A percentile compares a stretch with the other conserved stretches of the same genome.
Conservation (phyloP, 2,797 vertebrate genomes). For the Cossypha heuglini region DNA sequence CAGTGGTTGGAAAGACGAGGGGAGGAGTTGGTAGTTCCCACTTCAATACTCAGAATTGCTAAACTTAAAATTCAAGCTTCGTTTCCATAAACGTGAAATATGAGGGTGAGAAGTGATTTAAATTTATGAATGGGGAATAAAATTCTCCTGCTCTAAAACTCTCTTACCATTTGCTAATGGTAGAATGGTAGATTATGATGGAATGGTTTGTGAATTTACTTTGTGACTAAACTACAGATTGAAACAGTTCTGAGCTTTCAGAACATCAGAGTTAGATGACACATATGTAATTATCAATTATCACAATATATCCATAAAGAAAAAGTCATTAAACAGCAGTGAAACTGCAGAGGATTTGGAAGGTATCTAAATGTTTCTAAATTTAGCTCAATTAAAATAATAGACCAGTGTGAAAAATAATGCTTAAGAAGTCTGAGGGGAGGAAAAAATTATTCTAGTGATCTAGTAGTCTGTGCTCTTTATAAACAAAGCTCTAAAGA, state of each 20-base stretch:
- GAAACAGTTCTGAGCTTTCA: slow-evolving; percentile 10
- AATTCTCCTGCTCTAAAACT: not conserved
- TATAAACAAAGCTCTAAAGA: slow-evolving; percentile 50
- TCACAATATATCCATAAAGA: not conserved
- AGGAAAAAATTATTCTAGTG: not conserved
- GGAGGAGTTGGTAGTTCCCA: not conserved
- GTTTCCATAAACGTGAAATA: slow-evolving; percentile 1
- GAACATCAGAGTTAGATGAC: not conserved
- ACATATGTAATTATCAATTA: slow-evolving; percentile 9
- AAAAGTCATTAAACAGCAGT: slow-evolving; percentile 9
- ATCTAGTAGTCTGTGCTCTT: not conserved
- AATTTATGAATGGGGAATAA: slow-evolving; percentile 36
- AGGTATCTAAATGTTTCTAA: not conserved
- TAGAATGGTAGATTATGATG: not conserved
- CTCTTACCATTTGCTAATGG: not conserved
- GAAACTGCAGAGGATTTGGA: slow-evolving; percentile 1
- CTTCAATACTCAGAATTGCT: not conserved
- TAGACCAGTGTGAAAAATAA: not conserved
- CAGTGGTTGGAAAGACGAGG: not conserved
- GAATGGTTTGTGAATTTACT: slow-evolving; percentile 17
- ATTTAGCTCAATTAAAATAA: slow-evolving; percentile 32
- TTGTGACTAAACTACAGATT: slow-evolving; percentile 25
- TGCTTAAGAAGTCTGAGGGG: not conserved
- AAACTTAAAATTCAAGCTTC: not conserved
- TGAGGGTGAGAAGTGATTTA: not conserved